A percentile compares a stretch with the other conserved stretches of the same genome.
These are phyloP conservation scores for Leptopilina clavipes DNA, from an alignment of 1,140 invertebrate genomes.

Conservation along the genomic window DNA sequence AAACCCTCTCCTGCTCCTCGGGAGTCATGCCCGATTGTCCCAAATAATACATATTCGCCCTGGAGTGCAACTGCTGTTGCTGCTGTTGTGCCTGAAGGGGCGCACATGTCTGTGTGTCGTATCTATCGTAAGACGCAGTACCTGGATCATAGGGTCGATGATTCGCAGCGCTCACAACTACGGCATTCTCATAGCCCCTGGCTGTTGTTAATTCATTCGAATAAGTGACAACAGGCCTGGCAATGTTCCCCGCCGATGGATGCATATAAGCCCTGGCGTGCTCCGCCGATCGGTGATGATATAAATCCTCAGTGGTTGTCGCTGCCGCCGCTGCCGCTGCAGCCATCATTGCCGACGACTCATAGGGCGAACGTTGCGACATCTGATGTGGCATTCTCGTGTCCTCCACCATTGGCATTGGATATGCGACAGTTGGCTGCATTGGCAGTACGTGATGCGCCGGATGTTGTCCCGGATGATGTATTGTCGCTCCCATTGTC, in stretches of 20 bases:
- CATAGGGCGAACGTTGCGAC: constrained; percentile 80
- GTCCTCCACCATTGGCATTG: constrained; percentile 73
- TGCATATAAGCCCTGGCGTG: constrained; percentile 72
- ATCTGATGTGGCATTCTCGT: constrained; percentile 75
- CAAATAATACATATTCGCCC: constrained; percentile 77
- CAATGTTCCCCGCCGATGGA: constrained; percentile 70
- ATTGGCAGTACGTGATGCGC: constrained; percentile 70
- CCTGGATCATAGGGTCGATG: constrained; percentile 79
- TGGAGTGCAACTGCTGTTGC: constrained; percentile 75
- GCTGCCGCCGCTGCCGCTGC: constrained; percentile 66
- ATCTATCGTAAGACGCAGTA: constrained; percentile 82
- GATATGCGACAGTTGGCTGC: constrained; percentile 69
- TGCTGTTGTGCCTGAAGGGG: constrained; percentile 77
- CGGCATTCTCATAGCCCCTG: constrained; percentile 78
- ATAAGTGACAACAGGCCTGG: constrained; percentile 79
- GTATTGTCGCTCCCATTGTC: constrained; percentile 67
- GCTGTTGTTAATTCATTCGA: constrained; percentile 76
- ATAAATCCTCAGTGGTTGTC: constrained; percentile 67
- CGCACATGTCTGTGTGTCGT: constrained; percentile 78
- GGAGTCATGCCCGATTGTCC: constrained; percentile 73
- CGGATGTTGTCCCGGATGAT: constrained; percentile 70
- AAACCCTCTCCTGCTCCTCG: constrained; percentile 77
- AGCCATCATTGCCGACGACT: constrained; percentile 76
- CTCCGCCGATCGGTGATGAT: constrained; percentile 69
- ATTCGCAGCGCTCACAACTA: constrained; percentile 74